A percentile compares a stretch with the other conserved stretches of the same genome.
phyloP scores from a whole-genome alignment of 1,140 invertebrate species.

The Zophobas morio region DNA sequence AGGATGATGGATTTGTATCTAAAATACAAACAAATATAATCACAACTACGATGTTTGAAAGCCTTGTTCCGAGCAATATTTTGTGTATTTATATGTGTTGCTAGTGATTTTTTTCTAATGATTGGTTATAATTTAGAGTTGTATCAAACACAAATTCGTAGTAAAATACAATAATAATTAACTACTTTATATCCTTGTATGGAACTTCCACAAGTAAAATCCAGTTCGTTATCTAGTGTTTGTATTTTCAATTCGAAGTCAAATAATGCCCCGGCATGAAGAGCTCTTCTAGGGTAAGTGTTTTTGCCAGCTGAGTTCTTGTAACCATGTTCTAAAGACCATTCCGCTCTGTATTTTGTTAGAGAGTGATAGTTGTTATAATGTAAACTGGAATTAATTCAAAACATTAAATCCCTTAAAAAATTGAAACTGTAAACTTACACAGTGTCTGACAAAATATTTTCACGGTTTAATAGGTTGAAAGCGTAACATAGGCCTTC shows the following conservation, averaged over 20 bases:
- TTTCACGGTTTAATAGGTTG: slow-evolving; percentile 72
- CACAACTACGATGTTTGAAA: too few species aligned
- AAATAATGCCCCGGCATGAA: slow-evolving; percentile 67
- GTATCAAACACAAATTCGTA: slow-evolving; percentile 8
- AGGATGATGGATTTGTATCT: slow-evolving; percentile 69
- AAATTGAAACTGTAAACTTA: slow-evolving; percentile 54
- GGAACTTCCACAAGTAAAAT: not conserved
- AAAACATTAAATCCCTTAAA: slow-evolving; percentile 25
- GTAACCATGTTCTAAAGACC: slow-evolving; percentile 69
- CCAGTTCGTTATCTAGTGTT: slow-evolving; percentile 18
- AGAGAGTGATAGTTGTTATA: slow-evolving; percentile 66
- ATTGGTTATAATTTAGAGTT: too few species aligned
- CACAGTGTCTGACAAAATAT: slow-evolving; percentile 71
- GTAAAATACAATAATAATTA: slow-evolving; percentile 11
- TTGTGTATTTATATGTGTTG: too few species aligned
- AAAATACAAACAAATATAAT: slow-evolving; percentile 17
- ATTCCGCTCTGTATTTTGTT: slow-evolving; percentile 62
- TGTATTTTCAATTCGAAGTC: slow-evolving; percentile 66
- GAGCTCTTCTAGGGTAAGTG: slow-evolving; percentile 68
- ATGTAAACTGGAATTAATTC: slow-evolving; percentile 56
- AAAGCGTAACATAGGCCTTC: slow-evolving; percentile 79
- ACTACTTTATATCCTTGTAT: slow-evolving; percentile 12
- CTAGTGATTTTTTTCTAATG: too few species aligned
- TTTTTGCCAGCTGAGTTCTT: slow-evolving; percentile 62
- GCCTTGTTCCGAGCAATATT: too few species aligned